Conservation (phyloP, 2,888 invertebrate genomes). For the Eremobia ochroleuca region DNA sequence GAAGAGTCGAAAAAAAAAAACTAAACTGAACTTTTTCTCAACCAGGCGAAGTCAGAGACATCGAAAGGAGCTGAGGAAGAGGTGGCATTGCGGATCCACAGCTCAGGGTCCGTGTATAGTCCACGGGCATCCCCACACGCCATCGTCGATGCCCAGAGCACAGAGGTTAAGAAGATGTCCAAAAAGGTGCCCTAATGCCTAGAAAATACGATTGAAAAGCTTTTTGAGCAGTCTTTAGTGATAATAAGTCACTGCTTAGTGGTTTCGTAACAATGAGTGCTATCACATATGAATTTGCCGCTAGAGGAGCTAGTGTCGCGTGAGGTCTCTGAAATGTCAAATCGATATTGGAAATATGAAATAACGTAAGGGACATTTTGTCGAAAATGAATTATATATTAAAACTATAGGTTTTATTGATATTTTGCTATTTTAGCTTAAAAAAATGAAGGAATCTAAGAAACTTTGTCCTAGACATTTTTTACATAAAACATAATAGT, state of each 20-base stretch:
- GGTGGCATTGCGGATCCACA: constrained; percentile 83
- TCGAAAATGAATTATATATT: too few species aligned
- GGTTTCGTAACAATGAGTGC: too few species aligned
- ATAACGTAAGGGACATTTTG: too few species aligned
- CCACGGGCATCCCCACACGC: constrained; percentile 80
- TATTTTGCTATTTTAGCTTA: too few species aligned
- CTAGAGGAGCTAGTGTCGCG: too few species aligned
- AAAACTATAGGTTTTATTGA: too few species aligned
- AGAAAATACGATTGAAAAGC: not conserved
- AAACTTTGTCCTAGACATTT: too few species aligned
- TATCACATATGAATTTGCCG: too few species aligned
- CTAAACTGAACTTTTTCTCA: not conserved
- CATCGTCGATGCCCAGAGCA: constrained; percentile 75
- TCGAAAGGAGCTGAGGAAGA: constrained; percentile 82
- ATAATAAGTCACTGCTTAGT: not conserved
- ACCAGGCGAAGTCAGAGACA: constrained; percentile 81
- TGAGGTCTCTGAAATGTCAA: too few species aligned
- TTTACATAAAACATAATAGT: too few species aligned
- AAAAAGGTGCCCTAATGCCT: constrained; percentile 75
- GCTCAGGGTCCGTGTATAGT: constrained; percentile 82
- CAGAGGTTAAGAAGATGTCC: constrained; percentile 84
- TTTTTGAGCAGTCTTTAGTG: not conserved
- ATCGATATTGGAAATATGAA: too few species aligned
- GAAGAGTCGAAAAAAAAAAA: not conserved
- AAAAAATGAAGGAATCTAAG: too few species aligned